phyloP scores from a whole-genome alignment of 92 coral and sea anemone species.

The Palythoa heliodiscus region DNA sequence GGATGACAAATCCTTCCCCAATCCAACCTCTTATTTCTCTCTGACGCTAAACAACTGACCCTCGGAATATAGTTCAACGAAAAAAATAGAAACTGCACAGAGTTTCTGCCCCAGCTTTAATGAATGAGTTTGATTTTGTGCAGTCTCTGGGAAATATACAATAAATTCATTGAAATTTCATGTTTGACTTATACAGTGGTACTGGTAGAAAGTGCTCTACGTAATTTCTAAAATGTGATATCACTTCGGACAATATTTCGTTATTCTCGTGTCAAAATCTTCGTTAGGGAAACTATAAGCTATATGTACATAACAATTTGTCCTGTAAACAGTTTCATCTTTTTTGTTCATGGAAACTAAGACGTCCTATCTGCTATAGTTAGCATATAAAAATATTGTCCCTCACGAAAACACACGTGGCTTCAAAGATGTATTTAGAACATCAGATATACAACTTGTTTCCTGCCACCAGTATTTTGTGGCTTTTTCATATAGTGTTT shows the following conservation, averaged over 20 bases:
- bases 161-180: conserved; percentile 32
- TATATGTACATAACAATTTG: conserved; percentile 32
- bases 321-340: conserved; percentile 15
- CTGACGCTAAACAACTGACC: conserved; percentile 14
- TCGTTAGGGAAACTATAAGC: conserved; percentile 37
- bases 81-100: conserved; percentile 17
- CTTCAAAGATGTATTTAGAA: conserved; percentile 40
- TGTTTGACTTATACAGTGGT: conserved; percentile 5
- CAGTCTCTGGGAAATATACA: conserved; percentile 38
- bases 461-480: conserved; percentile 17
- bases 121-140: conserved; percentile 32
- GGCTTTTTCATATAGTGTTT: conserved; percentile 27
- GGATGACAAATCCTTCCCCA: background rate
- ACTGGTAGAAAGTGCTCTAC: conserved; percentile 8
- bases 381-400: conserved; percentile 46
- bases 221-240: conserved; percentile 29
- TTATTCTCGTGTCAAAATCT: conserved; percentile 17
- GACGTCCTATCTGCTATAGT: conserved; percentile 13
- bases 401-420: conserved; percentile 43
- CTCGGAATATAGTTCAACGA: background rate
- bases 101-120: background rate
- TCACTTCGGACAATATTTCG: conserved; percentile 14
- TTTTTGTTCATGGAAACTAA: conserved; percentile 34
- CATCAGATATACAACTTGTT: conserved; percentile 17
- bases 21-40: background rate